A percentile compares a stretch with the other conserved stretches of the same genome.
Conservation (phyloP, 2,888 invertebrate species). For the Drepanosiphum platanoidis region DNA sequence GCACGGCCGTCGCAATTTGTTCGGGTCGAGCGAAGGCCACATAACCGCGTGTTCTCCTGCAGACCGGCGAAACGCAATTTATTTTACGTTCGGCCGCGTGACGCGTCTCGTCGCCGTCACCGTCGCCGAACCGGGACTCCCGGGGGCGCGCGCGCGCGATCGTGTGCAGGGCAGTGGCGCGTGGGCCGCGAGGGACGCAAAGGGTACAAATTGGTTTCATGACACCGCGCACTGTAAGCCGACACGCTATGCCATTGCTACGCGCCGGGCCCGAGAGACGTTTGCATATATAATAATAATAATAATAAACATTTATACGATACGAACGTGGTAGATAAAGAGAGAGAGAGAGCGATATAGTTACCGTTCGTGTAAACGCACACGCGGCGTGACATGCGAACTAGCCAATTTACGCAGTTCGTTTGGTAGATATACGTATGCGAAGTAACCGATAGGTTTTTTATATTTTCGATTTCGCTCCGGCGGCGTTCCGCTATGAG, state of each 20-base stretch:
- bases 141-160: not conserved
- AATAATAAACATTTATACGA: too few species aligned
- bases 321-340: not conserved
- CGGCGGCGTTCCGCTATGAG: too few species aligned
- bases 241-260: not conserved
- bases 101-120: too few species aligned
- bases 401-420: not conserved
- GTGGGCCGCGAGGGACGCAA: not conserved
- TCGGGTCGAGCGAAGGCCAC: not conserved
- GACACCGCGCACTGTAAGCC: not conserved
- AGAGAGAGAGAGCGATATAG: not conserved
- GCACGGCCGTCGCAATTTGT: not conserved
- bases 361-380: not conserved
- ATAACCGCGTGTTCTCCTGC: not conserved
- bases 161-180: not conserved
- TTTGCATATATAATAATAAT: not conserved
- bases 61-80: not conserved
- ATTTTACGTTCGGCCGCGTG: not conserved
- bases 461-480: not conserved
- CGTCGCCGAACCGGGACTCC: too few species aligned
- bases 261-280: not conserved
- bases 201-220: constrained; percentile 14
- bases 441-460: not conserved
- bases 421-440: not conserved
- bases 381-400: not conserved